These are phyloP conservation scores for Drosophila hydei DNA, from an alignment of 1,140 invertebrate species.

Conservation along the genomic window DNA sequence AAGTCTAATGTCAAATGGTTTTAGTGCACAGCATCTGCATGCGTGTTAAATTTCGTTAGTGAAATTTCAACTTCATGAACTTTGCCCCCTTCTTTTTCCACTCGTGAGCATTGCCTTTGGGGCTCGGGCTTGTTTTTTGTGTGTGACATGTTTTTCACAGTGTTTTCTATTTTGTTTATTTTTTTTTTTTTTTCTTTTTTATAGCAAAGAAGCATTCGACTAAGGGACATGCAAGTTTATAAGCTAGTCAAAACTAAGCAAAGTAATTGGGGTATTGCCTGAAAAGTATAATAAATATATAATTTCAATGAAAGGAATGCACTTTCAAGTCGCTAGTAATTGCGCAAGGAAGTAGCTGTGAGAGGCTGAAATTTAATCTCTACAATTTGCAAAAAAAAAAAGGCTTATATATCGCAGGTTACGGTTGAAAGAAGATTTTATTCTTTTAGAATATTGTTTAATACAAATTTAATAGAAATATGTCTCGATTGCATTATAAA, in stretches of 20 bases:
- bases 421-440: too few relatives aligned
- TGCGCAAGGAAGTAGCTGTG: too few relatives aligned
- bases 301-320: too few relatives aligned
- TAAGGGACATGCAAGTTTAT: slow-evolving; percentile 5
- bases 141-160: slow-evolving; percentile 38
- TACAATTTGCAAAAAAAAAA: too few relatives aligned
- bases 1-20: slow-evolving; percentile 65
- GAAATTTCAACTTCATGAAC: slow-evolving; percentile 63
- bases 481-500: too few relatives aligned
- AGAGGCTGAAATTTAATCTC: too few relatives aligned
- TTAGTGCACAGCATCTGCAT: slow-evolving; percentile 48
- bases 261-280: not conserved
- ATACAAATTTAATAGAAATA: too few relatives aligned
- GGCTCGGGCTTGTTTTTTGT: slow-evolving; percentile 13
- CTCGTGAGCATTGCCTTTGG: not conserved
- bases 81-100: slow-evolving; percentile 18
- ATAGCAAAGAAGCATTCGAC: not conserved
- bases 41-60: slow-evolving; percentile 54
- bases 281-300: not conserved
- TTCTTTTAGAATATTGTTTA: too few relatives aligned
- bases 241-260: not conserved
- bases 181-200: not conserved
- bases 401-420: too few relatives aligned
- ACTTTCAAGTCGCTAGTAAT: too few relatives aligned
- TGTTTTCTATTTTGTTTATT: not conserved